Evolutionary conservation across 2,113 vertebrate species (phyloP), one percentile per base, ranked within the genome.

Genomic region (Tretioscincus oriximinensis): DNA sequence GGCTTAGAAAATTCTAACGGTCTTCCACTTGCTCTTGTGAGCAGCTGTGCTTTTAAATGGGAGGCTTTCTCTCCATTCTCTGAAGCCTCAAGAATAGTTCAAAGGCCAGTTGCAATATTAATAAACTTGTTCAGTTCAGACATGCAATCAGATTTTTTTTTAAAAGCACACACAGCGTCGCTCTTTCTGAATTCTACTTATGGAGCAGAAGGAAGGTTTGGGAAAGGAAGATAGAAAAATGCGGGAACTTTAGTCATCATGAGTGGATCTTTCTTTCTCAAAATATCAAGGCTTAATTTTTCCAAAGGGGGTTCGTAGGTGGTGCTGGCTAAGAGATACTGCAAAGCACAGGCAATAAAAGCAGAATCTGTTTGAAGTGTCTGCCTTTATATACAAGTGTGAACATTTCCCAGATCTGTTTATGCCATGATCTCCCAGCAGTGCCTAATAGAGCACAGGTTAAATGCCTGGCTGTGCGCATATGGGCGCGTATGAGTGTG

Each of bases 321-420:
- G n/a, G 41, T 51, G 41, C n/a, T 77, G 65, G 29, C 24, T 24
- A 49, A 31, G 78, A 73, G 60, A 22, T 73, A 77, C 51, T 75
- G 72, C 12, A 47, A 78, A 22, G 11, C 18, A 35, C 2, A 9
- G 75, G 29, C 1, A 64, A 10, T 80, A 71, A 14, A 51, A 51
- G 21, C 66, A 66, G 63, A 10, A 51, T 45, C 80, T 63, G 78
- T 84, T 79, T 70, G 26, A 88, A 87, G 11, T 66, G 63, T 74
- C 84, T 76, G 12, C 21, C 74, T 84, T 86, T 74, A 82, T 84
- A 78, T 82, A 68, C 73, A 87, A 85, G 45, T 22, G 2, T 81
- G 71, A 92, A 83, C 45, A 26, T 78, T 61, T 64, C 81, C 58
- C 9, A 14, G 12, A 66, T 78, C 5, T 45, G 12, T 80, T 73